Conservation (phyloP, 2,888 invertebrate genomes). For the Philopedon plagiatum region DNA sequence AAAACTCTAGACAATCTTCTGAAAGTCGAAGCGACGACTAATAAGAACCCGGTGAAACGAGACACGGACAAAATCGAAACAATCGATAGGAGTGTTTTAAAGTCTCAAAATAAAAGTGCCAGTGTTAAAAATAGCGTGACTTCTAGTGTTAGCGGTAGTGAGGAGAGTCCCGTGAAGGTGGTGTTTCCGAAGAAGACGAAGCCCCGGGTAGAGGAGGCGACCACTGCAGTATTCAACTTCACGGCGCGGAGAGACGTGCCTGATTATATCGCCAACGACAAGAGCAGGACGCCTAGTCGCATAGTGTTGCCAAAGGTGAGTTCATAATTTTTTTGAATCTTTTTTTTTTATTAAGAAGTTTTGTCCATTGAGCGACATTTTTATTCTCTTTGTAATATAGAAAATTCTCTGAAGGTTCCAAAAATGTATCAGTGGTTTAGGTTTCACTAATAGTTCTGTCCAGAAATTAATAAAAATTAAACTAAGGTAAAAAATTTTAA, state of each 20-base stretch:
- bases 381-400: too few species aligned
- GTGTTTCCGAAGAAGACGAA: slow-evolving; percentile 45
- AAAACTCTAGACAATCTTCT: background rate
- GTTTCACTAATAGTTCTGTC: too few species aligned
- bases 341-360: too few species aligned
- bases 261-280: slow-evolving; percentile 92
- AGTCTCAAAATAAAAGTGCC: slow-evolving; percentile 33
- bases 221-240: slow-evolving; percentile 83
- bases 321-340: too few species aligned
- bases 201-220: slow-evolving; percentile 51
- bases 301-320: slow-evolving; percentile 82
- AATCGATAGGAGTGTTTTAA: slow-evolving; percentile 3
- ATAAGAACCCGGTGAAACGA: background rate
- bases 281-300: slow-evolving; percentile 78
- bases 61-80: slow-evolving; percentile 10
- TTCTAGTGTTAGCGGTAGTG: slow-evolving; percentile 5
- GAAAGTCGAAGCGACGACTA: background rate
- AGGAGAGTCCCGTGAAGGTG: slow-evolving; percentile 24
- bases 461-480: too few species aligned
- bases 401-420: too few species aligned
- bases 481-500: too few species aligned
- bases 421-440: too few species aligned
- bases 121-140: slow-evolving; percentile 18
- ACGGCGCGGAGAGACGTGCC: slow-evolving; percentile 86
- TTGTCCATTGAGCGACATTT: too few species aligned